A percentile compares a stretch with the other conserved stretches of the same genome.
phyloP scores from a whole-genome alignment of 2,113 vertebrate genomes.

The Pimephales promelas region DNA sequence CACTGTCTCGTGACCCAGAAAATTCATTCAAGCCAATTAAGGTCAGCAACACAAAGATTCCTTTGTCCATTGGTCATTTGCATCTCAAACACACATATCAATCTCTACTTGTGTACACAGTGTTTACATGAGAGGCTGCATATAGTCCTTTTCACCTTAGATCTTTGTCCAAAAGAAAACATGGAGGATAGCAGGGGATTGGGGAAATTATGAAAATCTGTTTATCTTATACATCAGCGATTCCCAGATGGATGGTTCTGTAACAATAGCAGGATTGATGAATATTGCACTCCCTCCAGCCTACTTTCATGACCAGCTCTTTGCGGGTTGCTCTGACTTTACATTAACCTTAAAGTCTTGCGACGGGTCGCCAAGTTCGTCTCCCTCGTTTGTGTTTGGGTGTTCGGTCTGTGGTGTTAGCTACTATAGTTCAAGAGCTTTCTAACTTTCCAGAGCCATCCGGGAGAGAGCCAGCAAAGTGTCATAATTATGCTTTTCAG shows the following conservation, averaged over 20 bases:
- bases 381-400: slow-evolving; percentile 31
- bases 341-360: slow-evolving; percentile 30
- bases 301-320: slow-evolving; percentile 45
- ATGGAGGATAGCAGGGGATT: slow-evolving; percentile 48
- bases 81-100: slow-evolving; percentile 53
- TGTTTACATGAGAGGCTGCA: slow-evolving; percentile 51
- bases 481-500: slow-evolving; percentile 10
- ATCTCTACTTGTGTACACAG: slow-evolving; percentile 40
- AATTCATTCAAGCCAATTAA: slow-evolving; percentile 50
- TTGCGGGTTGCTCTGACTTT: slow-evolving; percentile 39
- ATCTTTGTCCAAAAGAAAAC: slow-evolving; percentile 56
- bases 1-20: slow-evolving; percentile 40
- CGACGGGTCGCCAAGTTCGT: slow-evolving; percentile 20
- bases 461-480: background rate
- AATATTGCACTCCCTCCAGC: slow-evolving; percentile 40
- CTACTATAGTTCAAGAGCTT: slow-evolving; percentile 26
- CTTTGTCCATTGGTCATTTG: slow-evolving; percentile 53
- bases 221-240: slow-evolving; percentile 55
- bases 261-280: slow-evolving; percentile 60
- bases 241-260: slow-evolving; percentile 51
- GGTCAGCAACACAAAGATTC: slow-evolving; percentile 49
- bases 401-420: slow-evolving; percentile 12
- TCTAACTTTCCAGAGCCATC: background rate
- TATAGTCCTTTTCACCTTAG: slow-evolving; percentile 51
- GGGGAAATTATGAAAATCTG: slow-evolving; percentile 50